Base-by-base conservation (phyloP, 2,797 vertebrate species). In the Gymnothorax reevesii region DNA sequence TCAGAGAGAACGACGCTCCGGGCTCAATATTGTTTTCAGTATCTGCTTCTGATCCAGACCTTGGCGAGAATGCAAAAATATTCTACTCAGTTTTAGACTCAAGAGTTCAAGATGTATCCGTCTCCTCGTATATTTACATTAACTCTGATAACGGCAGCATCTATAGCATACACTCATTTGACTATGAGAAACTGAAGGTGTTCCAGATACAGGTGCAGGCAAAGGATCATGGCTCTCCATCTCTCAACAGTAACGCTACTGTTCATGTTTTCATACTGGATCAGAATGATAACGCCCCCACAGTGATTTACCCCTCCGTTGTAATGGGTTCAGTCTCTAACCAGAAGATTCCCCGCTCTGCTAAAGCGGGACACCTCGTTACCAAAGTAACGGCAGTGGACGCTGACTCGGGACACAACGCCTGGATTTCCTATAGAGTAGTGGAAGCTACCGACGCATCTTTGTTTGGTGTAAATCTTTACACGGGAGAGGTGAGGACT, bases 221-320 rank as follows among this genome's bases (percentile, higher is more conserved):
- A 42, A 93, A 90, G 84, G 94, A 94, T 82, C 87, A 90, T 8
- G 94, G 93, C 9, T 91, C 88, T 86, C 92, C 92, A 13, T 88
- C 93, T 75, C 91, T 95, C 9, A 94, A 93, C 86, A 94, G 91
- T 83, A 95, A 94, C 4, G 91, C 92, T 22, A 94, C 94, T 57
- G 93, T 95, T 66, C 91, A 89, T 27, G 91, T 94, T 1, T 94
- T 94, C 22, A 92, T 94, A 79, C 88, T 93, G 88, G 93, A 94
- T 86, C 91, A 92, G 88, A 94, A 94, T 86, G 93, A 94, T 88
- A 95, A 94, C 57, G 89, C 90, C 33, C 94, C 93, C n/a, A 91
- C 90, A 22, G 91, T 94, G 83, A 91, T 95, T 54, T 93, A 94
- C 52, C 93, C 94, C 15, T 85, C 91, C 85, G 89, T 91, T 73